Base-by-base conservation (phyloP, 2,888 invertebrate genomes). In the Synanthedon myopaeformis region DNA sequence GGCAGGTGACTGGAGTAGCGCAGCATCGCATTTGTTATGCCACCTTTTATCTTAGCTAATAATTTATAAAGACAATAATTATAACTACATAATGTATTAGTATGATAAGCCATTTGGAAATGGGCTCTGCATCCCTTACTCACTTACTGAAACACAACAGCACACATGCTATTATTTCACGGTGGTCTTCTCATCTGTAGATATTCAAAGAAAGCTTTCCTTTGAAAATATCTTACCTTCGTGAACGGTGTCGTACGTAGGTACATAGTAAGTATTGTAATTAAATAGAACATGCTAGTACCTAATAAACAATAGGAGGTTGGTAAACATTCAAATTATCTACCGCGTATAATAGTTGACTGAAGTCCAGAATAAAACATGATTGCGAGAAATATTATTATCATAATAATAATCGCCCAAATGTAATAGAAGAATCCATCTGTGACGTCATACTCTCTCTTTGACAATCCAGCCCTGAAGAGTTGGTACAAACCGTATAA, bases 1-100 rank as follows among this genome's bases (percentile, higher is more conserved):
- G 82, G 72, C 2, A 89, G 74, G 62, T 90, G 89, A 50, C 69
- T 83, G 1, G 88, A 78, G 58, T 91, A 91, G 52, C 88, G 83
- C 13, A 82, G 72, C 89, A 91, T 90, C 0, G 90, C 90, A 59
- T 88, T 87, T 0, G 82, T 81, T 54, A 91, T 89, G 0, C 90
- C 90, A 45, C 89, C 87, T 72, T 86, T 86, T 59, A 86, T 86
- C 72, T 83, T 86, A 2, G 85, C 86, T 85, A 57, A 11, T 60
- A 58, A 55, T 35, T 35, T 35, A 35, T 3, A 13, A 19, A 41
- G 49, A 49, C 54, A 23, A 19, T 11, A 41, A 5, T 23, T 10
- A 5, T 23, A 35, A 35, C 10, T 10, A 6, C 10, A n/a, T 35
- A 28, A 42, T n/a, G n/a, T n/a, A n/a, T n/a, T n/a, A n/a, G n/a